These are phyloP conservation scores for Parelbella ahira DNA, from an alignment of 2,888 invertebrate genomes.

Conservation along the genomic window DNA sequence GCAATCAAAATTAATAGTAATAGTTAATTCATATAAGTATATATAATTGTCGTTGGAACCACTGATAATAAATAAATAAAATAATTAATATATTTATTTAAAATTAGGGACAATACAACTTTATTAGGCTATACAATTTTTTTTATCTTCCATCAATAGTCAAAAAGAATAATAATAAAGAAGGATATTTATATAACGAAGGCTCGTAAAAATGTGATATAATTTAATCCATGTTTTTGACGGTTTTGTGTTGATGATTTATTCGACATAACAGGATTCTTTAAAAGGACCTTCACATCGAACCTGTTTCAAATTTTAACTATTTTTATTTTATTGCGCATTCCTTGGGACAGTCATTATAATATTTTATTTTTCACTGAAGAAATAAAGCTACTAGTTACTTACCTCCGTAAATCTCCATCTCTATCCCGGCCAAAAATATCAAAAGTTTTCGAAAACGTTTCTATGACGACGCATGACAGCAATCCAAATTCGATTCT, in stretches of 20 bases:
- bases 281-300: constrained; percentile 36
- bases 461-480: constrained; percentile 81
- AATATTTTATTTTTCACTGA: not conserved
- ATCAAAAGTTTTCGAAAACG: constrained; percentile 67
- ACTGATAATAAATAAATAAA: too few relatives aligned
- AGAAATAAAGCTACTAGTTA: constrained; percentile 23
- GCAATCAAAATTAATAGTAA: too few relatives aligned
- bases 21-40: too few relatives aligned
- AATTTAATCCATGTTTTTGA: too few relatives aligned
- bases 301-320: constrained; percentile 38
- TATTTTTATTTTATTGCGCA: constrained; percentile 14
- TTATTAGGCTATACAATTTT: too few relatives aligned
- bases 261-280: constrained; percentile 25
- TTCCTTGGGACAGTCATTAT: not conserved
- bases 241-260: constrained; percentile 7
- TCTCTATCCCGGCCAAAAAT: constrained; percentile 68
- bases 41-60: too few relatives aligned
- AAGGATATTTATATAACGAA: too few relatives aligned
- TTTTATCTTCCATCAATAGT: too few relatives aligned
- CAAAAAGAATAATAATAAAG: too few relatives aligned
- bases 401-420: constrained; percentile 74
- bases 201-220: too few relatives aligned
- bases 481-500: constrained; percentile 39
- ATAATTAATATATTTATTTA: too few relatives aligned
- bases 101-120: too few relatives aligned